phyloP scores from a whole-genome alignment of 2,797 vertebrate species.

The Catostomus latipinnis region DNA sequence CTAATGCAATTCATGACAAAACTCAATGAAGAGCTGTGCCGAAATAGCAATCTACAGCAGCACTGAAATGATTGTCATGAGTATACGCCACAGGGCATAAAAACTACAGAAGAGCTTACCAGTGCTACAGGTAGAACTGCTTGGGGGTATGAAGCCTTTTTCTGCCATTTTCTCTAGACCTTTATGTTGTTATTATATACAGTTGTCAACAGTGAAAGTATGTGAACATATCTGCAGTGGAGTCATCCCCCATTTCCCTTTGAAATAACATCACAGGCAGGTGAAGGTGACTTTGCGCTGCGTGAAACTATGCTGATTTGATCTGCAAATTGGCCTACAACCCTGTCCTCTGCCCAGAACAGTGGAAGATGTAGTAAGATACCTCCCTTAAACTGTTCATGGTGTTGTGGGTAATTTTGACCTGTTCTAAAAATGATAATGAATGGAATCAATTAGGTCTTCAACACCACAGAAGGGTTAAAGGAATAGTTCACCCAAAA shows the following conservation, averaged over 20 bases:
- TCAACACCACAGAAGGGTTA: no score
- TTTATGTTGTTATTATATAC: background rate
- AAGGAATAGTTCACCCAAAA: no score
- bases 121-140: background rate
- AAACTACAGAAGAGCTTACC: background rate
- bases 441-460: no score
- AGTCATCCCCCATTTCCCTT: slow-evolving; percentile 1
- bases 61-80: slow-evolving; percentile 5
- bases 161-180: slow-evolving; percentile 5
- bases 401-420: no score
- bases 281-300: slow-evolving; percentile 17
- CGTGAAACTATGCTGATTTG: background rate
- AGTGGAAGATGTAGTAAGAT: no score
- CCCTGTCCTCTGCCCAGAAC: no score
- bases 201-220: background rate
- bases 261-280: slow-evolving; percentile 11
- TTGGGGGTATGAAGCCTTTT: background rate
- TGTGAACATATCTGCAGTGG: background rate
- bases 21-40: slow-evolving; percentile 28
- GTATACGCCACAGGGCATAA: background rate
- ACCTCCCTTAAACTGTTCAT: no score
- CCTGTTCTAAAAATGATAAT: no score
- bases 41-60: slow-evolving; percentile 12
- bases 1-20: slow-evolving; percentile 37
- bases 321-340: background rate